Conservation (phyloP, 2,888 invertebrate genomes). For the Odiellus spinosus region DNA sequence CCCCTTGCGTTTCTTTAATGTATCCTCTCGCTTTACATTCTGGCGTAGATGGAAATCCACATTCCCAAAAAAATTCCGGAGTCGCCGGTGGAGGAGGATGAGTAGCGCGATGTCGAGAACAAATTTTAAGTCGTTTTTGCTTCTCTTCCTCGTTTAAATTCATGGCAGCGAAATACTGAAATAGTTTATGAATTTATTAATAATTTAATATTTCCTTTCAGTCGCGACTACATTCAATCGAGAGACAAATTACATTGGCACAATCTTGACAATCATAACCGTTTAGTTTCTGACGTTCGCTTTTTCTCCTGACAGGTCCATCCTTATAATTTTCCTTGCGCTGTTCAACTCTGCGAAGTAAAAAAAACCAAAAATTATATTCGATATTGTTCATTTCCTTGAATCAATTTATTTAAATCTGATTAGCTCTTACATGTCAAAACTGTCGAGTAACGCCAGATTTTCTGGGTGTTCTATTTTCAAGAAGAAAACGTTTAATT, state of each 20-base stretch:
- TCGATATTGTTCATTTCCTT: too few relatives aligned
- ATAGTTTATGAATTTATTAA: background rate
- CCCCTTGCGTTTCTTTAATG: background rate
- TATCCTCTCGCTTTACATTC: conserved; percentile 16
- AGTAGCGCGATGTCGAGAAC: conserved; percentile 17
- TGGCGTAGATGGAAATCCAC: conserved; percentile 19
- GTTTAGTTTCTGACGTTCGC: conserved; percentile 12
- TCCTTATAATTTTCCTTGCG: conserved; percentile 16
- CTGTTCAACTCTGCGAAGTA: conserved; percentile 2
- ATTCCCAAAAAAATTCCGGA: conserved; percentile 20
- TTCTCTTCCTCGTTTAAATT: conserved; percentile 15
- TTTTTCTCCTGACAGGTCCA: conserved; percentile 12
- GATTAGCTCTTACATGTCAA: too few relatives aligned
- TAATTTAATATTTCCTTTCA: background rate
- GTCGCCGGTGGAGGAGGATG: conserved; percentile 14
- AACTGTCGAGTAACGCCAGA: too few relatives aligned
- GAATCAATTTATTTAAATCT: too few relatives aligned
- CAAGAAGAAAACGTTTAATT: too few relatives aligned
- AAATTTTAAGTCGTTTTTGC: conserved; percentile 12
- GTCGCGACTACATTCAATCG: background rate
- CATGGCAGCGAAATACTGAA: conserved; percentile 13
- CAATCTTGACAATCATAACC: conserved; percentile 18
- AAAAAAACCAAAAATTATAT: too few relatives aligned
- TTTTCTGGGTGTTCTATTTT: too few relatives aligned
- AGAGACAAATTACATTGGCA: conserved; percentile 8